Conservation (phyloP, 2,888 invertebrate genomes). For the Campoplex capitator region DNA sequence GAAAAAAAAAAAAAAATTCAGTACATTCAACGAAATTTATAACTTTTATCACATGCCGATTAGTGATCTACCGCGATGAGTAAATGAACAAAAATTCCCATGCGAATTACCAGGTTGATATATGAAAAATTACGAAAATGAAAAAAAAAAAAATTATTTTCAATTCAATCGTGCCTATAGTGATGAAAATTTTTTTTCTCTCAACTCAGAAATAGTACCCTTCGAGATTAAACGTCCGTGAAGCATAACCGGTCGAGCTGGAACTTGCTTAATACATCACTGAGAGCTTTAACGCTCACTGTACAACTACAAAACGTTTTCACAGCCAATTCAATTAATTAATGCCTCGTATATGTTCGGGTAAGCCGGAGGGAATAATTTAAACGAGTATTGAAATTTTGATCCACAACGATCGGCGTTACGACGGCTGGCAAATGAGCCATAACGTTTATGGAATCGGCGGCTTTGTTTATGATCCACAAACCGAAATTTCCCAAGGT, state of each 20-base stretch:
- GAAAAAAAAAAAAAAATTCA: background rate
- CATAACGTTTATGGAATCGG: slow-evolving; percentile 87
- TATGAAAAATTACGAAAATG: background rate
- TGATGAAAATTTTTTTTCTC: background rate
- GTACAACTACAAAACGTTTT: background rate
- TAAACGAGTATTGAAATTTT: background rate
- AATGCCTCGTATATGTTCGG: background rate
- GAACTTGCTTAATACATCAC: background rate
- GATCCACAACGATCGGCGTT: slow-evolving; percentile 84
- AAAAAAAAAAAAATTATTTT: background rate
- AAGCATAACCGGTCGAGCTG: background rate
- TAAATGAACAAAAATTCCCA: background rate
- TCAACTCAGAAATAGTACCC: background rate
- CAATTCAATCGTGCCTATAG: background rate
- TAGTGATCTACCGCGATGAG: background rate
- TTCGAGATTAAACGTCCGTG: background rate
- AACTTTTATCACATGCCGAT: background rate
- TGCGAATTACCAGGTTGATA: background rate
- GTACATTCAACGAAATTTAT: background rate
- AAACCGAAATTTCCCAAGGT: slow-evolving; percentile 86
- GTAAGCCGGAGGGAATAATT: background rate
- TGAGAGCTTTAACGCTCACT: background rate
- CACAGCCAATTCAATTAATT: background rate
- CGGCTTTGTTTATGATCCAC: slow-evolving; percentile 86
- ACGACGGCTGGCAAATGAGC: slow-evolving; percentile 83